Percentiles rank a stretch among this genome's conserved stretches.
Evolutionary conservation across 2,797 vertebrate species (phyloP).

Genomic region (Tinamus major): DNA sequence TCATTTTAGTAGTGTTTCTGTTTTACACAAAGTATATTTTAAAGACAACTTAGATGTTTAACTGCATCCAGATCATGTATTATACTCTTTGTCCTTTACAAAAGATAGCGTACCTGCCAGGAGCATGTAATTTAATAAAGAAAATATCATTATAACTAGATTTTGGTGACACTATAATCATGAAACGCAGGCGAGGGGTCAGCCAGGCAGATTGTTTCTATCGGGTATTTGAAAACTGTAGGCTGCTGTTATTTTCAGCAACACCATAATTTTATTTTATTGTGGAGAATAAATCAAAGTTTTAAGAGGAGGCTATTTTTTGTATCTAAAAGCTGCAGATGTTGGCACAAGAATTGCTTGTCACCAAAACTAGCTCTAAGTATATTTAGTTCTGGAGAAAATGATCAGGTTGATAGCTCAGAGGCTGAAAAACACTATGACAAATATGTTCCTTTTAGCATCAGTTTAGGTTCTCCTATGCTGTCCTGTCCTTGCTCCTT

Average conservation of each 20-base stretch:
- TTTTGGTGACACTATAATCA: constrained; percentile 52
- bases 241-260: constrained; percentile 49
- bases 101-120: constrained; percentile 31
- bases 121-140: constrained; percentile 49
- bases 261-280: constrained; percentile 49
- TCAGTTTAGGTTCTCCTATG: neutral
- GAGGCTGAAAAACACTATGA: constrained; percentile 10
- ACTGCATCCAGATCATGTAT: constrained; percentile 19
- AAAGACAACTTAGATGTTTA: constrained; percentile 23
- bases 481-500: neutral
- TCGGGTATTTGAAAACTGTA: neutral
- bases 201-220: constrained; percentile 29
- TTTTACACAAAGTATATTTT: constrained; percentile 5
- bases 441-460: neutral
- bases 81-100: constrained; percentile 50
- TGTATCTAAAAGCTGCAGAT: constrained; percentile 19
- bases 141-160: constrained; percentile 54
- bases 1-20: constrained; percentile 41
- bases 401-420: constrained; percentile 20
- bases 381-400: constrained; percentile 15
- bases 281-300: constrained; percentile 50
- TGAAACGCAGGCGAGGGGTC: constrained; percentile 12
- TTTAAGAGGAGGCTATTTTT: constrained; percentile 5
- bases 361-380: constrained; percentile 26
- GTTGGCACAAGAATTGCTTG: neutral